Evolutionary conservation across 1,140 invertebrate species (phyloP), one percentile per base, ranked within the genome.

Genomic region (Temnothorax longispinosus): DNA sequence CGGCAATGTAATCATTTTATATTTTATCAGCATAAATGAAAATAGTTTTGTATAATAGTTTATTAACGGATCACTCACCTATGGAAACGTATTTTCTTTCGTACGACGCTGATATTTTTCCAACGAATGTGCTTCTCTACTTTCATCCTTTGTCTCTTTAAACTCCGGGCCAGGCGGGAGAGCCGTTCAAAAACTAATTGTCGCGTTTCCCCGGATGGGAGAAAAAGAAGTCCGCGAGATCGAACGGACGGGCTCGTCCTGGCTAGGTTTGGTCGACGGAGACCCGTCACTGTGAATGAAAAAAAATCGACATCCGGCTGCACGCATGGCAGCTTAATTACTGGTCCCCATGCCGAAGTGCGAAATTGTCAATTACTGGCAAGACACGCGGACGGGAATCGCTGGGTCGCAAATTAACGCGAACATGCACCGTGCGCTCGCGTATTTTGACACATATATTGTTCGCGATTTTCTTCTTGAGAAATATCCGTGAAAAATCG

Each of bases 301-400:
- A 87, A 21, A 84, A 87, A 41, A 75, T 75, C 58, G 80, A 84
- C 86, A 72, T 62, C 38, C 41, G 18, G 50, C 21, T 75, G 71
- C 67, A 84, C 80, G 72, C 50, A 64, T 84, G 86, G 80, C 86
- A 87, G 86, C 69, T 87, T 87, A 84, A 87, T 87, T 87, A 87
- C 86, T 82, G 69, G 62, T 27, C 35, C 64, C 86, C 80, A 54
- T 35, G 64, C 69, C 69, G 50, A 58, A 87, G 77, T 84, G 80
- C 65, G 86, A 87, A 84, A 87, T 87, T 87, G 86, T 87, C 86
- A 87, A 87, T 87, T 87, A 87, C 86, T 50, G n/a, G 47, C 13
- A 72, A 58, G 47, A 67, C 52, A 58, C 54, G 58, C 1, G 35
- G 60, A 71, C 41, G 47, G 38, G 77, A 38, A 52, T 13, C 10